Evolutionary conservation across 2,888 invertebrate species (phyloP).

Genomic region (Biston stratarius): DNA sequence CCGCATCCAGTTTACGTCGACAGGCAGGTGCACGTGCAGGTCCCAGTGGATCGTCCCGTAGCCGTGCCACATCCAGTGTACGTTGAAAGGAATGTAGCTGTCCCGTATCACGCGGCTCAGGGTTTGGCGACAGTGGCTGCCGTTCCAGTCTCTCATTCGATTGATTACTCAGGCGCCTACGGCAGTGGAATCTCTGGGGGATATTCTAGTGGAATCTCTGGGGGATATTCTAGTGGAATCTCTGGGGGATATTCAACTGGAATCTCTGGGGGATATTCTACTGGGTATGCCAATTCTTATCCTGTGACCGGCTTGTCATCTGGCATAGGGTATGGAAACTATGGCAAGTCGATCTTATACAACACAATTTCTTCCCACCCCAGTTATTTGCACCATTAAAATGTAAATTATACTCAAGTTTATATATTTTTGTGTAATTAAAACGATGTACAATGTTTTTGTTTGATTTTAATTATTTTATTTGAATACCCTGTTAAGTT

Average conservation of each 20-base stretch:
- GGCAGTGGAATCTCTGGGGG: slow-evolving; percentile 14
- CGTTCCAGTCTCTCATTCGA: slow-evolving; percentile 31
- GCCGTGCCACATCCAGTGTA: slow-evolving; percentile 74
- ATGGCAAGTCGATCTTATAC: slow-evolving; percentile 41
- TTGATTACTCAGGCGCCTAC: slow-evolving; percentile 30
- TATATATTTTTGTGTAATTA: slow-evolving; percentile 27
- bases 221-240: slow-evolving; percentile 24
- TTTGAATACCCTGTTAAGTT: not conserved
- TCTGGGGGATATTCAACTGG: slow-evolving; percentile 20
- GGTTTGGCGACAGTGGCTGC: slow-evolving; percentile 32
- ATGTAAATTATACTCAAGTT: slow-evolving; percentile 10
- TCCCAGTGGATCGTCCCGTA: slow-evolving; percentile 86
- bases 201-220: slow-evolving; percentile 22
- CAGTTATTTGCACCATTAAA: slow-evolving; percentile 33
- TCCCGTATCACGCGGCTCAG: slow-evolving; percentile 44
- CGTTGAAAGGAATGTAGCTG: slow-evolving; percentile 64
- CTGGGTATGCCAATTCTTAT: slow-evolving; percentile 15
- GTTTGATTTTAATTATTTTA: slow-evolving; percentile 1
- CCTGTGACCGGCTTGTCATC: slow-evolving; percentile 9
- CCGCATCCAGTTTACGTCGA: slow-evolving; percentile 85
- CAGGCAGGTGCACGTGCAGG: slow-evolving; percentile 86
- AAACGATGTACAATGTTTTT: slow-evolving; percentile 30
- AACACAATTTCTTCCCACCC: slow-evolving; percentile 40
- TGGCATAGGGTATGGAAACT: slow-evolving; percentile 29
- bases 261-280: slow-evolving; percentile 16